Base-by-base conservation (phyloP, 2,888 invertebrate genomes). In the Epistrophe eligans region DNA sequence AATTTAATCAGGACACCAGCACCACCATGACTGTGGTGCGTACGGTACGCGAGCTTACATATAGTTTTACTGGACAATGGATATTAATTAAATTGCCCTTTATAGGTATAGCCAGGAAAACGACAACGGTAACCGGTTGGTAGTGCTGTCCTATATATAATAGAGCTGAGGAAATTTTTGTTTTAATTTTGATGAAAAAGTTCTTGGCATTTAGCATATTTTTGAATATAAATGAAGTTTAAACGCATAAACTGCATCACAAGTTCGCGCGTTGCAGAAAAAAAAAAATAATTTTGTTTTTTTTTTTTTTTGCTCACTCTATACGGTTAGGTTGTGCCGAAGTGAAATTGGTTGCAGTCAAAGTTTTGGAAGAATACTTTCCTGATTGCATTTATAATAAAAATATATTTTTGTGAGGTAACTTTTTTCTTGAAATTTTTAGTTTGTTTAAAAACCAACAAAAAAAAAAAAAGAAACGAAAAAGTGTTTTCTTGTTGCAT, bases 201-300 rank as follows among this genome's bases (percentile, higher is more conserved):
- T 70, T 70, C 24, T 38, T 40, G 52, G 70, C 24, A 70, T 70
- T 70, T 52, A 70, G 70, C 38, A 70, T 52, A 55, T 70, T 55
- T 52, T 24, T 24, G 70, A 52, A 70, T 70, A 52, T 24, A 55
- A 70, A 32, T 4, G 38, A 70, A 38, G 6, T 48, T 52, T 67
- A 9, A 35, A 35, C 0, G 17, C 13, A 24, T 8, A 52, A 55
- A 48, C 48, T 66, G 48, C 48, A 66, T 48, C n/a, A 48, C 9
- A 52, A 38, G 38, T 38, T 52, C 4, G 32, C 15, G 3, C 3
- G 9, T 0, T 6, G 1, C 4, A 32, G 17, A 0, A 19, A 24
- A 52, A n/a, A n/a, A 15, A 17, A 35, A 66, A 28, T 17, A 32
- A 4, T 28, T 48, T 66, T 6, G 11, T 17, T 5, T 43, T 40